These are phyloP conservation scores for Dinocampus coccinellae DNA, from an alignment of 2,888 invertebrate genomes.

Conservation along the genomic window DNA sequence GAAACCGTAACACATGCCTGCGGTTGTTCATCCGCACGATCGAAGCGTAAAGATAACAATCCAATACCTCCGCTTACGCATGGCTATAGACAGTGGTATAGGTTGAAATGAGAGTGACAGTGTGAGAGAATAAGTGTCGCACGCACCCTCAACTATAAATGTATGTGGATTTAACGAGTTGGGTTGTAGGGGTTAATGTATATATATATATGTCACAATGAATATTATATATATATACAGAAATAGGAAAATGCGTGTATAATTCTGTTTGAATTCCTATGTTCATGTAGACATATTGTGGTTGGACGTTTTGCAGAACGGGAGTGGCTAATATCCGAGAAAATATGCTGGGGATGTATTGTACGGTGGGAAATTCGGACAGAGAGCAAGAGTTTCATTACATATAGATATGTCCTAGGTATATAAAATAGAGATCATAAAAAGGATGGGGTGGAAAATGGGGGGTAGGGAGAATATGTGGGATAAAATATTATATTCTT, in stretches of 20 bases:
- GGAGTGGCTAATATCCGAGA: not conserved
- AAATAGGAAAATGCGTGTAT: not conserved
- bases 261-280: not conserved
- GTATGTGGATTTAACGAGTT: slow-evolving; percentile 12
- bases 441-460: not conserved
- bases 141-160: not conserved
- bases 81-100: not conserved
- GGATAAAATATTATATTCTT: no score
- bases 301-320: not conserved
- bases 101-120: not conserved
- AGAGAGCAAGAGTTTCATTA: not conserved
- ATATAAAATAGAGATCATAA: not conserved
- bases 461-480: not conserved
- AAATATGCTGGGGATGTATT: not conserved
- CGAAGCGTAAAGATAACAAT: slow-evolving; percentile 42
- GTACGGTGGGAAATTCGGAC: not conserved
- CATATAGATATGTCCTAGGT: no score
- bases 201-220: not conserved
- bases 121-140: not conserved
- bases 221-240: not conserved
- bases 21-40: slow-evolving; percentile 38
- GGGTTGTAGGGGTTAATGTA: not conserved
- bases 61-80: not conserved
- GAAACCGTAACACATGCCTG: slow-evolving; percentile 52
- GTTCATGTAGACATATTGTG: not conserved